A percentile compares a stretch with the other conserved stretches of the same genome.
phyloP scores from a whole-genome alignment of 2,113 vertebrate species.

The Lepisosteus oculatus region DNA sequence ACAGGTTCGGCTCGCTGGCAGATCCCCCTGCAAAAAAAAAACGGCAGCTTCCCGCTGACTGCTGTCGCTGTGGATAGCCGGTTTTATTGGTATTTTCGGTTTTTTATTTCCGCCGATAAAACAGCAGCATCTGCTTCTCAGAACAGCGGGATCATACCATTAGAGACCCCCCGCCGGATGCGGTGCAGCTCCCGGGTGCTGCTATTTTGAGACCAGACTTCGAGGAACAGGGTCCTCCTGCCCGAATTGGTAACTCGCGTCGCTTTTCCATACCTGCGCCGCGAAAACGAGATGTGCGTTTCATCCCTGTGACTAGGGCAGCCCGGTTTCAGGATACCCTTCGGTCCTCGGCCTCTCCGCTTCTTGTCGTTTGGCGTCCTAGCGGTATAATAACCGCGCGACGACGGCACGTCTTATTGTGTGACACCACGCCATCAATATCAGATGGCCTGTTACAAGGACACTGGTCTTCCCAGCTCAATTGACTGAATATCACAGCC shows the following conservation, averaged over 20 bases:
- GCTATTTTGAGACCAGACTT: neutral
- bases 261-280: too few relatives aligned
- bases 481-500: too few relatives aligned
- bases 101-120: neutral
- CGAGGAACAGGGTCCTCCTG: neutral
- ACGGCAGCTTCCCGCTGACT: conserved; percentile 55
- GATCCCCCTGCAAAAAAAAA: neutral
- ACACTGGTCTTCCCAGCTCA: too few relatives aligned
- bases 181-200: neutral
- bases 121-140: conserved; percentile 3
- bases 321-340: too few relatives aligned
- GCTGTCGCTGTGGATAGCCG: conserved; percentile 1
- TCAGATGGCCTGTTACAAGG: too few relatives aligned
- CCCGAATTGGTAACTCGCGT: neutral
- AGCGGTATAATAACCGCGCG: too few relatives aligned
- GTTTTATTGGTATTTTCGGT: neutral
- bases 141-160: neutral
- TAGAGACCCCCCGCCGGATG: neutral
- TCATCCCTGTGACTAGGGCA: too few relatives aligned
- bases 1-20: conserved; percentile 37
- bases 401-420: too few relatives aligned
- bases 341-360: too few relatives aligned
- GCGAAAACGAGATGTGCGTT: too few relatives aligned
- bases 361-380: too few relatives aligned
- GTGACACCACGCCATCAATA: too few relatives aligned